These are phyloP conservation scores for Channa maculata DNA, from an alignment of 2,113 vertebrate species.

Conservation along the genomic window DNA sequence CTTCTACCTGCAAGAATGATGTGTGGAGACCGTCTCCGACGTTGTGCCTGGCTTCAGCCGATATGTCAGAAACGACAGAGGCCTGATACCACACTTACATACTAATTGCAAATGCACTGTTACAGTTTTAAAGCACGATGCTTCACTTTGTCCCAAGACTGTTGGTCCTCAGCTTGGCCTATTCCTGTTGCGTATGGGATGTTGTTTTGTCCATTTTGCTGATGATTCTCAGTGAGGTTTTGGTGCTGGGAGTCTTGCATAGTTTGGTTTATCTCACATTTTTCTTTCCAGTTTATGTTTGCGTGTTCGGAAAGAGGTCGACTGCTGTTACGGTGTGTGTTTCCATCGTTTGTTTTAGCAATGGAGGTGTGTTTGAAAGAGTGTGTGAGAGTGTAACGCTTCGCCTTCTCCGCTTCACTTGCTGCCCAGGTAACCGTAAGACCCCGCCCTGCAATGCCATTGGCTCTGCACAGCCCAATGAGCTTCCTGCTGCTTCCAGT, in stretches of 20 bases:
- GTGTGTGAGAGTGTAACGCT: constrained; percentile 64
- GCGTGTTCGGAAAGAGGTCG: neutral
- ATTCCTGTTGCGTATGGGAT: neutral
- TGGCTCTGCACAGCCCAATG: constrained; percentile 79
- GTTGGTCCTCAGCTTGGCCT: neutral
- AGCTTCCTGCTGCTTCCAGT: constrained; percentile 70
- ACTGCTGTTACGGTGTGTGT: constrained; percentile 14
- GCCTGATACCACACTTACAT: too few relatives aligned
- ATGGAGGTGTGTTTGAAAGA: constrained; percentile 10
- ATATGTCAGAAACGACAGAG: too few relatives aligned
- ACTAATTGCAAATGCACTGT: too few relatives aligned
- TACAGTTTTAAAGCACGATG: neutral
- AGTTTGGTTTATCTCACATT: too few relatives aligned
- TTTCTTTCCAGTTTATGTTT: neutral
- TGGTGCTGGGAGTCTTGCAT: neutral
- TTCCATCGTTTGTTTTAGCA: neutral
- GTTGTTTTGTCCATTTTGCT: neutral
- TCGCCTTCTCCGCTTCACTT: constrained; percentile 79
- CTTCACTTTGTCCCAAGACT: neutral
- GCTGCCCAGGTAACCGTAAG: constrained; percentile 81
- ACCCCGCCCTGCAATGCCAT: constrained; percentile 77
- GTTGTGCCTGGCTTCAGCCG: too few relatives aligned
- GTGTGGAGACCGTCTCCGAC: too few relatives aligned
- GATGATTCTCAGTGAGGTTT: neutral
- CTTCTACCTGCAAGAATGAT: too few relatives aligned